phyloP scores from a whole-genome alignment of 2,797 vertebrate species.

The Pristis pectinata region DNA sequence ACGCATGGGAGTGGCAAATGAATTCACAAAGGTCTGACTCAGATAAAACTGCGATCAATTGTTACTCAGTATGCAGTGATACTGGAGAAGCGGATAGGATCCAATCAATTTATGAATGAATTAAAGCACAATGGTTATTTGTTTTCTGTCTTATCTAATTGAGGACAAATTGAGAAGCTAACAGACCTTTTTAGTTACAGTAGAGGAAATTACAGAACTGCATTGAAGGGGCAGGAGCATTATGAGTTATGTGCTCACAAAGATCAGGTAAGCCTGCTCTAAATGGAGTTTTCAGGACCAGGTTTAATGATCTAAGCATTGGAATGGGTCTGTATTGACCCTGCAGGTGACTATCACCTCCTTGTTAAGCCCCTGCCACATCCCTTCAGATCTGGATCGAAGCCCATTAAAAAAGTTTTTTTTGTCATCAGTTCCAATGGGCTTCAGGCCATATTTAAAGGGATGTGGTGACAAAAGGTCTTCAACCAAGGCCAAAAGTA shows the following conservation, averaged over 20 bases:
- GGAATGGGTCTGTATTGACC: no score
- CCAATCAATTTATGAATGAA: not conserved
- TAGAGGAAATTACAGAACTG: not conserved
- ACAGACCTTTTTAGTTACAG: not conserved
- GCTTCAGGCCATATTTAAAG: not conserved
- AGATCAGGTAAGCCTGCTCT: not conserved
- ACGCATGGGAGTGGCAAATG: not conserved
- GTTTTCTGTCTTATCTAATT: not conserved
- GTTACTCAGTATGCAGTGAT: not conserved
- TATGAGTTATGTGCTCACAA: not conserved
- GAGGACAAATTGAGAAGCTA: not conserved
- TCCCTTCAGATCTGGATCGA: no score
- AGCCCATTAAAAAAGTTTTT: no score
- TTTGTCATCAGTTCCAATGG: not conserved
- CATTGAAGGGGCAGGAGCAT: not conserved
- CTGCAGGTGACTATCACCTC: no score
- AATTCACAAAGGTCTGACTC: not conserved
- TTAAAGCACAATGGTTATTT: not conserved
- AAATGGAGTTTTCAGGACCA: not conserved
- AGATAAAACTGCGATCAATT: not conserved
- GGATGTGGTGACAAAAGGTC: not conserved
- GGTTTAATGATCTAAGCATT: not conserved
- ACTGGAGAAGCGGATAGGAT: not conserved
- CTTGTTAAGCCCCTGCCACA: no score
- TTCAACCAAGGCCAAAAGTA: not conserved